Base-by-base conservation (phyloP, 2,888 invertebrate species). In the Platycnemis pennipes region DNA sequence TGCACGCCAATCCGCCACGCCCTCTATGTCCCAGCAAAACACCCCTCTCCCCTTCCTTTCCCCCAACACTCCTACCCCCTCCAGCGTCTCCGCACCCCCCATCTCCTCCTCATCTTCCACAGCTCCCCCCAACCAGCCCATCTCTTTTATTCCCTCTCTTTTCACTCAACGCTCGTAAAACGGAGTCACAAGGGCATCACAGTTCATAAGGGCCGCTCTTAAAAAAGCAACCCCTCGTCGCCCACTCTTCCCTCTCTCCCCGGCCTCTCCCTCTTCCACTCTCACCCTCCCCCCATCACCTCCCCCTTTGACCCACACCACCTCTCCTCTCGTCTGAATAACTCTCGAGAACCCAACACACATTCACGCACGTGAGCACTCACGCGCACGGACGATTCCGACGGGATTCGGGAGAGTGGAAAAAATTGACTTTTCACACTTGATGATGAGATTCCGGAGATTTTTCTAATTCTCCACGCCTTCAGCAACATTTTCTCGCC, bases 101-200 rank as follows among this genome's bases (percentile, higher is more conserved):
- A 5, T n/a, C 42, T 3, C 86, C 37, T 42, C 86, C 22, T 19
- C 8, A 13, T 13, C n/a, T 8, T 46, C 53, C 19, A 42, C 56
- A 49, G 31, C 22, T 8, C 31, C 87, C 26, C 87, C 87, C 87
- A 8, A 26, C 42, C 87, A 44, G n/a, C 46, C 87, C 63, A 56
- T 63, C 63, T 44, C 63, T 91, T 91, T 91, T 91, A 91, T 91
- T 91, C 87, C 63, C 91, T 44, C 69, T 91, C 91, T 91, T 91
- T 91, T 91, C 91, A 91, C 91, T 91, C 91, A 91, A 22, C 63
- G 91, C 63, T 91, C 91, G 91, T 91, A 91, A 91, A 91, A 63
- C 63, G 91, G 91, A 91, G 91, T 91, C 91, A 91, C 91, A 63
- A 91, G 91, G 91, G 91, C 91, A 91, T 91, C 91, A 91, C 44